Conservation (phyloP, 2,888 invertebrate species). For the Limnephilus lunatus region DNA sequence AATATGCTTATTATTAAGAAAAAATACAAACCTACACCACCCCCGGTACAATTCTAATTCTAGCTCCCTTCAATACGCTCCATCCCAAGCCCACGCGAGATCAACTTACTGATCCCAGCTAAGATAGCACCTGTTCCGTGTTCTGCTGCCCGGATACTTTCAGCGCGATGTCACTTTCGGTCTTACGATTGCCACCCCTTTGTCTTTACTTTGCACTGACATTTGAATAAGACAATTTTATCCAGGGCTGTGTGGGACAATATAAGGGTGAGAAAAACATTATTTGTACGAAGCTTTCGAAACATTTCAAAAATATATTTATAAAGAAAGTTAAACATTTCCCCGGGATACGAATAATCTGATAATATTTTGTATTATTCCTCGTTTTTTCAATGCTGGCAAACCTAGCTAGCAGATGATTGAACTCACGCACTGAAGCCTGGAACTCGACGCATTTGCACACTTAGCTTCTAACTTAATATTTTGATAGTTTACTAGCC, state of each 20-base stretch:
- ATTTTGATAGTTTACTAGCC: too few species aligned
- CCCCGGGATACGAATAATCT: too few species aligned
- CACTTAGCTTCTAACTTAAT: too few species aligned
- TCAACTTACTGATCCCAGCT: conserved; percentile 59
- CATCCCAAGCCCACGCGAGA: conserved; percentile 54
- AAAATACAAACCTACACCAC: background rate
- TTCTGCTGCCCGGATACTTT: conserved; percentile 59
- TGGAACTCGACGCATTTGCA: too few species aligned
- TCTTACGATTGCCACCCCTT: conserved; percentile 6
- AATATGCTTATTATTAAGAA: background rate
- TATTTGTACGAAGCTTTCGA: background rate
- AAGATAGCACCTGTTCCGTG: conserved; percentile 63
- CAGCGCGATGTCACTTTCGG: conserved; percentile 46
- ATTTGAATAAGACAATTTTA: conserved; percentile 38
- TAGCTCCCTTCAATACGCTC: conserved; percentile 46
- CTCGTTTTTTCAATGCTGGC: too few species aligned
- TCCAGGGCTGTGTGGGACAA: background rate
- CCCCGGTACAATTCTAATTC: conserved; percentile 45
- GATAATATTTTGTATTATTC: too few species aligned
- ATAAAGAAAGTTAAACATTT: too few species aligned
- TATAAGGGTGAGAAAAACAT: background rate
- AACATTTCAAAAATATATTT: background rate
- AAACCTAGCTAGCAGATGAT: too few species aligned
- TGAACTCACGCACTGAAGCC: too few species aligned
- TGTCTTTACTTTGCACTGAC: conserved; percentile 8